Evolutionary conservation across 2,888 invertebrate species (phyloP).

Genomic region (Trachelus iudaicus): DNA sequence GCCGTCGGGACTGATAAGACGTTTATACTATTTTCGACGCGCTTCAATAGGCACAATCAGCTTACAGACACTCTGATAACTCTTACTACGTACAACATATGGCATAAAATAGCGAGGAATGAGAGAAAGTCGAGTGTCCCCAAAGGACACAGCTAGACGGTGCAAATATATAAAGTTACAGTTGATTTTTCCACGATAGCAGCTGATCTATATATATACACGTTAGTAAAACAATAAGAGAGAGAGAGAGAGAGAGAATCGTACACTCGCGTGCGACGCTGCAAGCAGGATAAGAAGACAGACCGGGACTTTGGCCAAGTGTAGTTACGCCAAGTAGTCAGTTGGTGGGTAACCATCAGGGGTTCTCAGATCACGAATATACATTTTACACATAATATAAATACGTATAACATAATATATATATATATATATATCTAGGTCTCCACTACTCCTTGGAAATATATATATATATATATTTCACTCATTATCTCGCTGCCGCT

Average conservation of each 20-base stretch:
- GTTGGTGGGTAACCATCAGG: constrained; percentile 30
- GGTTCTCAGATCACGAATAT: constrained; percentile 24
- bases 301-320: constrained; percentile 29
- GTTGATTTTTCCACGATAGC: no score
- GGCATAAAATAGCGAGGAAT: neutral
- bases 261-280: neutral
- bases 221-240: neutral
- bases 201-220: no score
- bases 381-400: neutral
- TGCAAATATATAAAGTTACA: no score
- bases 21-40: neutral
- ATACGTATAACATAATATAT: neutral
- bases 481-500: constrained; percentile 26
- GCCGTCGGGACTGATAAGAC: neutral
- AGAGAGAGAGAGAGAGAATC: constrained; percentile 15
- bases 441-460: neutral
- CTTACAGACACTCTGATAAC: neutral
- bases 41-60: neutral
- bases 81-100: neutral
- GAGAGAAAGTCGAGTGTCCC: neutral
- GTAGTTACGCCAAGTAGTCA: constrained; percentile 13
- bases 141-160: no score
- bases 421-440: neutral
- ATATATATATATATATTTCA: constrained; percentile 21
- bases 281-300: constrained; percentile 27